These are phyloP conservation scores for Acipenser oxyrinchus DNA, from an alignment of 2,797 vertebrate species.

Conservation along the genomic window DNA sequence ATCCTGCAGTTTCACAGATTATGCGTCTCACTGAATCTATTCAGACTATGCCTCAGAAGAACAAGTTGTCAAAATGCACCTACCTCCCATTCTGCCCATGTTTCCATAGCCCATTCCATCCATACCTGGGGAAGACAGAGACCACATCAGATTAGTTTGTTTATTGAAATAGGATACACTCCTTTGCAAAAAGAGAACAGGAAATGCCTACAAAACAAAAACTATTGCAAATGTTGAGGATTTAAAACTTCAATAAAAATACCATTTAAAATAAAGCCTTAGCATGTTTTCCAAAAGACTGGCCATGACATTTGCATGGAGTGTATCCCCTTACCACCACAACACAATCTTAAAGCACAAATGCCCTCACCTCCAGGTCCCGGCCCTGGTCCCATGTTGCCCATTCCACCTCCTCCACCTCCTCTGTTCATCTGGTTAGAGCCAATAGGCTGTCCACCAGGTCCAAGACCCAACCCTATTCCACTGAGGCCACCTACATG, in stretches of 20 bases:
- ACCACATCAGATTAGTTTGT: neutral
- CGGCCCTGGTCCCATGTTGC: slow-evolving; percentile 85
- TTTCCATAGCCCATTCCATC: slow-evolving; percentile 88
- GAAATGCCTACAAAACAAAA: slow-evolving; percentile 1
- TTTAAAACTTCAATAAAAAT: too few species aligned
- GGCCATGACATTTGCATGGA: too few species aligned
- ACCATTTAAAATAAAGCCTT: too few species aligned
- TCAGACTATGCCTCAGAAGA: too few species aligned
- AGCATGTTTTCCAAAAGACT: too few species aligned
- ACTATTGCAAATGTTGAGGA: too few species aligned
- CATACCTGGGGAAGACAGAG: slow-evolving; percentile 70
- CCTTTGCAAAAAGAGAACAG: neutral
- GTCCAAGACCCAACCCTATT: slow-evolving; percentile 88
- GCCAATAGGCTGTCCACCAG: slow-evolving; percentile 92
- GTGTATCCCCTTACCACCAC: too few species aligned
- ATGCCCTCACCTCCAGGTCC: slow-evolving; percentile 73
- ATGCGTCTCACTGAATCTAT: too few species aligned
- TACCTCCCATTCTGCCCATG: slow-evolving; percentile 96
- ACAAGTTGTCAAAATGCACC: slow-evolving; percentile 19
- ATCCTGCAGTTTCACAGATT: too few species aligned
- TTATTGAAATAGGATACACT: too few species aligned
- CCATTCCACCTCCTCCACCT: slow-evolving; percentile 70
- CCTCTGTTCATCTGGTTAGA: slow-evolving; percentile 85
- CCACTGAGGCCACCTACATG: slow-evolving; percentile 87
- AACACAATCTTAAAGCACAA: slow-evolving; percentile 8